Base-by-base conservation (phyloP, 2,888 invertebrate genomes). In the Athalia circularis region DNA sequence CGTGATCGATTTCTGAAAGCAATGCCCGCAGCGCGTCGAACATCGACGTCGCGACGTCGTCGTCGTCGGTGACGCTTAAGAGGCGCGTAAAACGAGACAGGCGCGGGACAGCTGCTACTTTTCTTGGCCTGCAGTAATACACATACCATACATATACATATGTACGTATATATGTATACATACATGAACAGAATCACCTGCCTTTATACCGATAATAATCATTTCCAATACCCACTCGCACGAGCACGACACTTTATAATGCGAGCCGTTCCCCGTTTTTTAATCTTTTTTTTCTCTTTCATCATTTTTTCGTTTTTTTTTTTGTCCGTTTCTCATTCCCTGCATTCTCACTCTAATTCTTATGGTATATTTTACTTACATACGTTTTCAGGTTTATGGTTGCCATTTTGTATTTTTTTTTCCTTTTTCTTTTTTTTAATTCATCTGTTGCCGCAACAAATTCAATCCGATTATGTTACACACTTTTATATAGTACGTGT, bases 191-290 rank as follows among this genome's bases (percentile, higher is more conserved):
- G 72, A 78, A 62, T 78, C 78, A 78, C 70, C 78, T 72, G 62
- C 65, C 62, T 62, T 45, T 48, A 50, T 64, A 68, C 52, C 78
- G 87, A 87, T 87, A 86, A 85, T 84, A 84, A 29, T 82, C 81
- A 82, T 80, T 80, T 80, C 83, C 75, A 83, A 84, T 85, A 83
- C 79, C 80, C 79, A 77, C 75, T 43, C 80, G 50, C 78, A 15
- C 74, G 13, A 61, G 52, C 74, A 45, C 61, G 80, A 78, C 72
- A 74, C 15, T 70, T 74, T 74, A 29, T 29, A 64, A 78, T 78
- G 50, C 77, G 68, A 72, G 13, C 15, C 43, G 29, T n/a, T 62
- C 62, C 50, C 72, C 45, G 3, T n/a, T 15, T 62, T 75, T 75
- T n/a, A 4, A 13, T 47, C 13, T 45, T 11, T 29, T 65, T 65